phyloP scores from a whole-genome alignment of 1,140 invertebrate genomes.

The Sitobion miscanthi region DNA sequence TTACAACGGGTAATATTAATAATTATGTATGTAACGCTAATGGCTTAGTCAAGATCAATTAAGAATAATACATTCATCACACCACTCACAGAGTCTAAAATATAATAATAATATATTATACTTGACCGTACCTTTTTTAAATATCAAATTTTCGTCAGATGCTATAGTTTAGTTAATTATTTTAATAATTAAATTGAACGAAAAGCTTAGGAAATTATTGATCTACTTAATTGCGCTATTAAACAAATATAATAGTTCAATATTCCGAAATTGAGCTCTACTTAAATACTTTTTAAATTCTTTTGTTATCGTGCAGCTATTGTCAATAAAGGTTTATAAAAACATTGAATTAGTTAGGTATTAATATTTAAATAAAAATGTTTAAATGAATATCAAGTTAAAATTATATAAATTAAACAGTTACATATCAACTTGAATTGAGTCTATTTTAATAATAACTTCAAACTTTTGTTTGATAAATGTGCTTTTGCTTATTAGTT shows the following conservation, averaged over 20 bases:
- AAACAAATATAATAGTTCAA: background rate
- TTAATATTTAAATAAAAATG: background rate
- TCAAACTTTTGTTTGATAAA: background rate
- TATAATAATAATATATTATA: background rate
- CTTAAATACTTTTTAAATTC: background rate
- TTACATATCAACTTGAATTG: background rate
- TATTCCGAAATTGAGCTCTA: background rate
- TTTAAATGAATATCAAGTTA: background rate
- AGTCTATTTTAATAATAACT: background rate
- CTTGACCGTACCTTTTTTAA: background rate
- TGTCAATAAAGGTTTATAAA: background rate
- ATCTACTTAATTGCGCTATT: background rate
- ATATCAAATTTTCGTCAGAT: background rate
- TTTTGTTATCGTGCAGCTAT: background rate
- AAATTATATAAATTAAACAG: no score
- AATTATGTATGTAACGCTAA: background rate
- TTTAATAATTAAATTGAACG: background rate
- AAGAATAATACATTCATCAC: background rate
- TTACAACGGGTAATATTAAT: background rate
- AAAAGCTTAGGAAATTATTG: background rate
- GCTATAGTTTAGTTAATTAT: background rate
- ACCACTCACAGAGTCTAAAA: background rate
- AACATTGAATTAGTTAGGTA: background rate
- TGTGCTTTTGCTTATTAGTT: background rate
- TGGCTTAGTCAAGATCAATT: background rate